phyloP scores from a whole-genome alignment of 2,113 vertebrate species.

The Phalacrocorax carbo region DNA sequence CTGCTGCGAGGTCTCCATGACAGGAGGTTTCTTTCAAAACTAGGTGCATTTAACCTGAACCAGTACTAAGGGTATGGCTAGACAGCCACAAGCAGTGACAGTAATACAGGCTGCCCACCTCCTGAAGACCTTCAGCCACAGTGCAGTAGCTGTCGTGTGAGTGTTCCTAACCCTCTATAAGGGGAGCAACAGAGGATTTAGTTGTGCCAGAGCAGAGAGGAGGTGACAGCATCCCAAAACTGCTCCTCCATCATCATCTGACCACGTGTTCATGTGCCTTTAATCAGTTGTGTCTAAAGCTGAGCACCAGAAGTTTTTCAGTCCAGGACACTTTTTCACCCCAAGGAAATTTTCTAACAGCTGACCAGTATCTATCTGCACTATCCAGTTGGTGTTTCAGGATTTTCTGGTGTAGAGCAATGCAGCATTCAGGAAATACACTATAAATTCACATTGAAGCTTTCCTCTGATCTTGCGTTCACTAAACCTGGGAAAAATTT shows the following conservation, averaged over 20 bases:
- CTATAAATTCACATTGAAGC: background rate
- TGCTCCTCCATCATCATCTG: background rate
- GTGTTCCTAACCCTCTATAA: background rate
- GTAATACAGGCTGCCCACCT: accelerated
- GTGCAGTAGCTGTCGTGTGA: accelerated
- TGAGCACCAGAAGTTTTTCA: background rate
- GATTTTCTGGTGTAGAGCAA: background rate
- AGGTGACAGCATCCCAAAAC: background rate
- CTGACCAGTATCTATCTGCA: background rate
- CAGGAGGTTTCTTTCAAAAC: background rate
- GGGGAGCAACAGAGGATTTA: background rate
- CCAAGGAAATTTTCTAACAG: background rate
- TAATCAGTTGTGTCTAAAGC: background rate
- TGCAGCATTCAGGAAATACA: background rate
- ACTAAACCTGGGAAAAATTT: background rate
- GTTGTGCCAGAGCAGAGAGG: background rate
- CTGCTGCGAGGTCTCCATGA: accelerated
- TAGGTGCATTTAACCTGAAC: background rate
- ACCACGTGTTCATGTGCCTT: background rate
- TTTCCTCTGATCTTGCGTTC: background rate
- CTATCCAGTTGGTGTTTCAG: background rate
- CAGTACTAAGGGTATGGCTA: background rate
- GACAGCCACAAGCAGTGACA: background rate
- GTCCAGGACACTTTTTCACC: background rate
- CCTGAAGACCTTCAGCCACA: background rate